These are phyloP conservation scores for Xenopus petersii DNA, from an alignment of 2,797 vertebrate species.

Conservation along the genomic window DNA sequence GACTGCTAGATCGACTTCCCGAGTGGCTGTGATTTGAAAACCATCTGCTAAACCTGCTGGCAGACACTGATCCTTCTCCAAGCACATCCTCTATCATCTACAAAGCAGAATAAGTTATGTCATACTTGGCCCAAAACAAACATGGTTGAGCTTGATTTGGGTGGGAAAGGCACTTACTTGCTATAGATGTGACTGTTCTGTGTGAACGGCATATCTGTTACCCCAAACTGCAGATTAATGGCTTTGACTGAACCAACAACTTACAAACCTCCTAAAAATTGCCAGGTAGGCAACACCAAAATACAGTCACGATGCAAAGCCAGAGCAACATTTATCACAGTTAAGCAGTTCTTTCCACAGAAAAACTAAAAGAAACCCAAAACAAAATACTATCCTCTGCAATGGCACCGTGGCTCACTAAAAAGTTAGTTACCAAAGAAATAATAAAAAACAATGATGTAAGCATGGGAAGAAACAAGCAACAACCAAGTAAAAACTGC, in stretches of 20 bases:
- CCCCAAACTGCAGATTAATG: slow-evolving; percentile 26
- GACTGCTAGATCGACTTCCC: slow-evolving; percentile 90
- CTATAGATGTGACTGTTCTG: slow-evolving; percentile 24
- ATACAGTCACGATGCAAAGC: too few relatives aligned
- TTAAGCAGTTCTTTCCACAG: too few relatives aligned
- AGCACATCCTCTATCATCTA: slow-evolving; percentile 98
- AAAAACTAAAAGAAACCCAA: too few relatives aligned
- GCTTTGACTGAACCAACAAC: background rate
- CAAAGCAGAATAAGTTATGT: slow-evolving; percentile 52
- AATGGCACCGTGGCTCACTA: too few relatives aligned
- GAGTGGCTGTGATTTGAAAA: slow-evolving; percentile 91
- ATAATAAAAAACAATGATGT: too few relatives aligned
- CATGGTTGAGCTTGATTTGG: slow-evolving; percentile 39
- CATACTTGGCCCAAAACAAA: background rate
- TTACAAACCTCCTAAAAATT: background rate
- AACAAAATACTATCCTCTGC: too few relatives aligned
- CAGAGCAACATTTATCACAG: too few relatives aligned
- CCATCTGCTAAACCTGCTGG: slow-evolving; percentile 94
- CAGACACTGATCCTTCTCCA: slow-evolving; percentile 85
- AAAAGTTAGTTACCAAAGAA: too few relatives aligned
- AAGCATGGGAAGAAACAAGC: too few relatives aligned
- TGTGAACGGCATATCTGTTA: slow-evolving; percentile 34
- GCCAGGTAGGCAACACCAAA: background rate
- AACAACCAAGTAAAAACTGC: too few relatives aligned
- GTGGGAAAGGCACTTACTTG: slow-evolving; percentile 61